These are phyloP conservation scores for Corynorhinus townsendii DNA, from an alignment of 2,113 vertebrate genomes.

Conservation along the genomic window DNA sequence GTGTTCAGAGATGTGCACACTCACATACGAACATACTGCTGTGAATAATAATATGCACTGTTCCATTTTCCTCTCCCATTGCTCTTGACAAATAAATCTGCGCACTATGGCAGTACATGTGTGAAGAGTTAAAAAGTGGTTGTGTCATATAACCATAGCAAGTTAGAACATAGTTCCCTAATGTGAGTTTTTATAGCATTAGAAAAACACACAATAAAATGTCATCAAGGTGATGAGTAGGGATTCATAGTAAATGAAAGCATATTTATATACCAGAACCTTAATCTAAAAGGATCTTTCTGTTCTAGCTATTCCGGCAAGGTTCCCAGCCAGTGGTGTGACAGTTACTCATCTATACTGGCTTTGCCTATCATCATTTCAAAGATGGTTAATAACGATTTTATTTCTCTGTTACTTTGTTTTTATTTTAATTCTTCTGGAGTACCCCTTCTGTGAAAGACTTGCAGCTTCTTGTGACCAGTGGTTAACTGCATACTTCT, in stretches of 20 bases:
- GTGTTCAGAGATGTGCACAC: not conserved
- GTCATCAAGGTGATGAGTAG: not conserved
- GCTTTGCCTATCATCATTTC: not conserved
- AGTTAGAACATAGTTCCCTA: slow-evolving; percentile 13
- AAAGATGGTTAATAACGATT: not conserved
- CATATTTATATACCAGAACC: not conserved
- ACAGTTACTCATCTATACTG: not conserved
- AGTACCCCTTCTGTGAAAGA: not conserved
- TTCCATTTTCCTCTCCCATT: not conserved
- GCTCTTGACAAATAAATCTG: not conserved
- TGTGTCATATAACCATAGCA: not conserved
- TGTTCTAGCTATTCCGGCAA: not conserved
- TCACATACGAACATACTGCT: not conserved
- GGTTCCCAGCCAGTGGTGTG: not conserved
- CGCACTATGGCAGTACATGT: not conserved
- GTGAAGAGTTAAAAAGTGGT: not conserved
- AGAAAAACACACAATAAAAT: slow-evolving; percentile 25
- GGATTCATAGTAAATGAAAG: not conserved
- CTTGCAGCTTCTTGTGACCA: not conserved
- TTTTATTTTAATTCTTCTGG: not conserved
- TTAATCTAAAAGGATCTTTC: not conserved
- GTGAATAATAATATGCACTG: not conserved
- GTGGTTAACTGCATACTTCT: not conserved
- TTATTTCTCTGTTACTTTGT: not conserved
- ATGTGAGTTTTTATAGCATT: slow-evolving; percentile 20